Conservation (phyloP, 2,888 invertebrate genomes). For the Tipula lateralis region DNA sequence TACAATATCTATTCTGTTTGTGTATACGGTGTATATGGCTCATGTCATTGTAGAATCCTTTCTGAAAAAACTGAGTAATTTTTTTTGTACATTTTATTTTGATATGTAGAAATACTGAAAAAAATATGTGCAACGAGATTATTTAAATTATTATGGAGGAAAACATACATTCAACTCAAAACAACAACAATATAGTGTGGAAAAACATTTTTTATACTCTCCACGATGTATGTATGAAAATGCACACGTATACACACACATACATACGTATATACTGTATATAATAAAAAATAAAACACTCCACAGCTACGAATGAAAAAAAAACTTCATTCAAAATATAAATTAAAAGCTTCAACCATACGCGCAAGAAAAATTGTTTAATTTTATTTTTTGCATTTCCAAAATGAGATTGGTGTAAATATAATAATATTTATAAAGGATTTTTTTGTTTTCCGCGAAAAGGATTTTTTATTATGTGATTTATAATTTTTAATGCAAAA, state of each 20-base stretch:
- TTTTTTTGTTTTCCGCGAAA: background rate
- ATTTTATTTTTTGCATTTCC: background rate
- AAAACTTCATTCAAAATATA: slow-evolving; percentile 5
- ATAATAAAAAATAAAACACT: background rate
- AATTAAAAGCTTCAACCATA: slow-evolving; percentile 24
- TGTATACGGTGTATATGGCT: background rate
- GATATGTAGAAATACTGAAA: slow-evolving; percentile 4
- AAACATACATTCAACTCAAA: background rate
- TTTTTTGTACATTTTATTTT: background rate
- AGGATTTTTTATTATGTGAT: slow-evolving; percentile 19
- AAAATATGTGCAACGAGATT: slow-evolving; percentile 27
- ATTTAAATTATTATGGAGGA: slow-evolving; percentile 26
- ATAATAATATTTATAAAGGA: slow-evolving; percentile 19
- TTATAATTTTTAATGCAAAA: slow-evolving; percentile 15
- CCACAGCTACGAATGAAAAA: background rate
- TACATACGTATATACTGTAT: background rate
- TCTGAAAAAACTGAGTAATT: background rate
- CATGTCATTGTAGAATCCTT: slow-evolving; percentile 11
- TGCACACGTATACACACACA: background rate
- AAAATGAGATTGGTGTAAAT: slow-evolving; percentile 24
- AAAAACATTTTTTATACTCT: background rate
- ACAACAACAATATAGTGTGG: background rate
- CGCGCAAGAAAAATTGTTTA: background rate
- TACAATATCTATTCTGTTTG: background rate
- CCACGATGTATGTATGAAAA: background rate